Base-by-base conservation (phyloP, 2,113 vertebrate species). In the Chaenocephalus aceratus region DNA sequence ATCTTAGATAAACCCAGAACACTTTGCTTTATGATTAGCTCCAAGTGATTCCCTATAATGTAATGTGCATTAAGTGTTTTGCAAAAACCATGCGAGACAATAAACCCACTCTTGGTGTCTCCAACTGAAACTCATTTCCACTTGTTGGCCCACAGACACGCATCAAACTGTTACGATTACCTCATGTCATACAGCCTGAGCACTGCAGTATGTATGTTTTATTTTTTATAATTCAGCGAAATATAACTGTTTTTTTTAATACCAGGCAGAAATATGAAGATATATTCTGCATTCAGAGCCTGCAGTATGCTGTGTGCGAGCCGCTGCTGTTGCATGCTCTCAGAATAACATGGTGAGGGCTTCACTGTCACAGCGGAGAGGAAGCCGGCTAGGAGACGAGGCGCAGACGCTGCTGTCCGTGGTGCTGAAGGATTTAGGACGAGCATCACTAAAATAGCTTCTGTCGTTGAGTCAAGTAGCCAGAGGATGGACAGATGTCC, bases 211-310 rank as follows among this genome's bases (percentile, higher is more conserved):
- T 83, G 49, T 41, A 7, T 41, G 51, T 64, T 51, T 85, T 30
- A 3, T 30, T 30, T 30, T 92, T 53, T 89, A 89, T 91, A 74
- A 88, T 93, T 89, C 15, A 91, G 64, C 66, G 69, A 59, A 80
- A 88, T 84, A 78, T 76, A 58, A 69, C 52, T 77, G 86, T 80
- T 91, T 90, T 90, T 92, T 87, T 82, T 81, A 82, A 89, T 89
- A 89, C 86, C 80, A 61, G 66, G 70, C 74, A 86, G 81, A 89
- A 80, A 89, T 86, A 76, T 79, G 84, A 57, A 74, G 78, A 84
- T 41, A 81, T 63, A 75, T 56, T 34, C 80, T 44, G 66, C 85
- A 76, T 79, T 79, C 73, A 81, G 64, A 78, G 51, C 44, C 73
- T 79, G 74, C 60, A 59, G 59, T 34, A 52, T 49, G 65, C 16